Evolutionary conservation across 2,113 vertebrate species (phyloP).

Genomic region (Tachycineta bicolor): DNA sequence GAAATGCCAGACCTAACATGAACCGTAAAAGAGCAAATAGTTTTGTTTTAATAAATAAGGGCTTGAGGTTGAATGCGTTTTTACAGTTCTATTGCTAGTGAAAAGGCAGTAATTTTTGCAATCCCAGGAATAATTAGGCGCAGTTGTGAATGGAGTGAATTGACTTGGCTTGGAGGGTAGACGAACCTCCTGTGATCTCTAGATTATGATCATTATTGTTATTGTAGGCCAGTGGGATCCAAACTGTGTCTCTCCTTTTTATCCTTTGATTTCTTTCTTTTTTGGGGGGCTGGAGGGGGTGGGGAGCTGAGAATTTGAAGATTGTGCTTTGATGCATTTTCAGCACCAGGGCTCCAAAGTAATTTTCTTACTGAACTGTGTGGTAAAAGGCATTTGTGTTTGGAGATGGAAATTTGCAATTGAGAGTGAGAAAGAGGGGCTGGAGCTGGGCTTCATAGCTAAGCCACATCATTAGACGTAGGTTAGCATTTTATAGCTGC

Average conservation of each 20-base stretch:
- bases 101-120: neutral
- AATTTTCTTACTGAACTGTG: constrained; percentile 2
- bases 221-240: neutral
- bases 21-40: neutral
- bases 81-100: neutral
- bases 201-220: constrained; percentile 1
- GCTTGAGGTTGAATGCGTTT: neutral
- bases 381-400: neutral
- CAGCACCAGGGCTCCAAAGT: constrained; percentile 1
- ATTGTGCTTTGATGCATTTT: constrained; percentile 11
- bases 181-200: neutral
- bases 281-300: neutral
- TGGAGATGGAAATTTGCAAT: neutral
- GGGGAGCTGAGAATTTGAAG: neutral
- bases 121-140: neutral
- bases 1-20: neutral
- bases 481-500: neutral
- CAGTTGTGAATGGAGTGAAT: neutral
- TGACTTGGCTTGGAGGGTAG: neutral
- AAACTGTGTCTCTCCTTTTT: neutral
- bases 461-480: neutral
- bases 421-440: neutral
- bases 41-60: neutral
- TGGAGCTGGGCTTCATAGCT: neutral
- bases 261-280: neutral